Conservation (phyloP, 2,113 vertebrate species). For the Equus quagga region DNA sequence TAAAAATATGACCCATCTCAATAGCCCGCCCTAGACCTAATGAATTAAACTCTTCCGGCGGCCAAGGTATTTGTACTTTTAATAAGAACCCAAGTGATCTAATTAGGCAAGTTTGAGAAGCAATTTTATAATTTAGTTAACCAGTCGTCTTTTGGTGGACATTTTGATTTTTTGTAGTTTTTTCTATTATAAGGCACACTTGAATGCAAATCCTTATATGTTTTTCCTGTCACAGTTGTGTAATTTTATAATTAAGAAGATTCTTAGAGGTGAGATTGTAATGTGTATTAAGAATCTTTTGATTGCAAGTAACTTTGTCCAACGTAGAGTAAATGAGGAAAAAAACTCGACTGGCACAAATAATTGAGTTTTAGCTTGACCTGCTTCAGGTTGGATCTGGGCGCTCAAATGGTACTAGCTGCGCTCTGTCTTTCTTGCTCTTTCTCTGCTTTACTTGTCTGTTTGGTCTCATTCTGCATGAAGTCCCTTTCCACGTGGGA, state of each 20-base stretch:
- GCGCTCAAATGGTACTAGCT: background rate
- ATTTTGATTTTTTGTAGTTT: background rate
- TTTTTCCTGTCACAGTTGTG: background rate
- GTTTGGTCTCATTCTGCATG: background rate
- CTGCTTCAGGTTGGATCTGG: background rate
- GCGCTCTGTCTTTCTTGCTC: background rate
- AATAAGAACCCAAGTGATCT: background rate
- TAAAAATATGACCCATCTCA: background rate
- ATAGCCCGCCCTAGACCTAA: background rate
- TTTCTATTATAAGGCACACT: background rate
- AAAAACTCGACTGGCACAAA: background rate
- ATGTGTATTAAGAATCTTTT: background rate
- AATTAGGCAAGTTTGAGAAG: constrained; percentile 3
- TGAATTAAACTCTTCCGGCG: constrained; percentile 3
- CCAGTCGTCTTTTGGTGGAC: background rate
- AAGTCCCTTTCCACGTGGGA: background rate
- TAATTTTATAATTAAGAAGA: background rate
- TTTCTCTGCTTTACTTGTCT: background rate
- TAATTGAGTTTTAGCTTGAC: constrained; percentile 19
- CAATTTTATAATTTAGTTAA: background rate
- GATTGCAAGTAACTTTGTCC: background rate
- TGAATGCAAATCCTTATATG: background rate
- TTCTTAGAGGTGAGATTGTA: background rate
- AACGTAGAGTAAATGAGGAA: background rate
- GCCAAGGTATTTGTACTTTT: background rate